Percentiles rank a stretch among this genome's conserved stretches.
Conservation (phyloP, 2,113 vertebrate species). For the Pagrus major region DNA sequence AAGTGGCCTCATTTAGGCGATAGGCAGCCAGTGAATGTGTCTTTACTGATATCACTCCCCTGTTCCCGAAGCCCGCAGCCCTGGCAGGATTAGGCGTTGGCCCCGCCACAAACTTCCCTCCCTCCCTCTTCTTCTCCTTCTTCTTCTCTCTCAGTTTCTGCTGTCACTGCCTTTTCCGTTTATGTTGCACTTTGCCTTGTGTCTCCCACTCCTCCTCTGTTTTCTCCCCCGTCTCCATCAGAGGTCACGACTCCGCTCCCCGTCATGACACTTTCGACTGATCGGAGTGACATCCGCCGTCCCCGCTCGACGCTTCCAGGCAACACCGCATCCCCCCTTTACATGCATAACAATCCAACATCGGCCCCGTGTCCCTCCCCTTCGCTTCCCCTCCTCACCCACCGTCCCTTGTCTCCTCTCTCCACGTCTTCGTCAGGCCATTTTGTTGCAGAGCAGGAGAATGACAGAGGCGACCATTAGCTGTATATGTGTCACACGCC, state of each 20-base stretch:
- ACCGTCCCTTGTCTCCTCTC: conserved; percentile 20
- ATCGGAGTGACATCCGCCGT: conserved; percentile 62
- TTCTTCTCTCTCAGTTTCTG: conserved; percentile 28
- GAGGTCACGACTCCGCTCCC: conserved; percentile 61
- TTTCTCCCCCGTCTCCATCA: conserved; percentile 20
- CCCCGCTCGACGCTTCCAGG: conserved; percentile 31
- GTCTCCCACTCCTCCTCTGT: conserved; percentile 32
- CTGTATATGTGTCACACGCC: not conserved
- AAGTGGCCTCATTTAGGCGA: conserved; percentile 67
- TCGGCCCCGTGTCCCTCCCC: conserved; percentile 12
- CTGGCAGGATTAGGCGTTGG: conserved; percentile 52
- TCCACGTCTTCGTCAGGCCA: conserved; percentile 3
- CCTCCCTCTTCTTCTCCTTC: not conserved
- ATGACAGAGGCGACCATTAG: conserved; percentile 15
- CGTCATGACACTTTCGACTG: conserved; percentile 57
- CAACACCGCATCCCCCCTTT: conserved; percentile 13
- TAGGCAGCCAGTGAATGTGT: conserved; percentile 60
- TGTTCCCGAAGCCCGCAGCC: conserved; percentile 48
- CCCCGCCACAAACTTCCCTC: conserved; percentile 54
- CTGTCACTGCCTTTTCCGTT: conserved; percentile 53
- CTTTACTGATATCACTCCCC: conserved; percentile 67
- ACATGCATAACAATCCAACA: conserved; percentile 51
- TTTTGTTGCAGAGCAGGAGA: conserved; percentile 28
- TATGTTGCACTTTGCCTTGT: conserved; percentile 20
- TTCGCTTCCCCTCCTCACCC: conserved; percentile 15